Base-by-base conservation (phyloP, 2,113 vertebrate species). In the Ellobius talpinus region DNA sequence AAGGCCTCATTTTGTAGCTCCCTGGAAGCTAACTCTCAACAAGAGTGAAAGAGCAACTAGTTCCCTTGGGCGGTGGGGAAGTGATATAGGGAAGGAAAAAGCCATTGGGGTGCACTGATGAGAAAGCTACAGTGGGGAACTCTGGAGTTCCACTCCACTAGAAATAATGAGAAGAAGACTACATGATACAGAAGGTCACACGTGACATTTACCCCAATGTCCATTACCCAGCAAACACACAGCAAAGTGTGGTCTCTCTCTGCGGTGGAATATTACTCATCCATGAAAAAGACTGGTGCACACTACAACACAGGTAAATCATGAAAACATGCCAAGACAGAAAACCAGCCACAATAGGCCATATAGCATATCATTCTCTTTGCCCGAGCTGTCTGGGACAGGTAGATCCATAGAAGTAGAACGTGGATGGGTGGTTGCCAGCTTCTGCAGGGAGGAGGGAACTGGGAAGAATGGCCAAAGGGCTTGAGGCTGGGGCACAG, bases 311-410 rank as follows among this genome's bases (percentile, higher is more conserved):
- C 2, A 7, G 70, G 29, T 2, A 31, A 88, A 19, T 11, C 23
- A 33, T 45, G 63, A 21, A 72, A 72, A 70, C n/a, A 86, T 0
- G 23, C 76, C 29, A 42, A 29, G 39, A n/a, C 42, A 19, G 81
- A 70, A 24, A 86, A 19, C 61, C 72, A 23, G 86, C 31, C 81
- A 8, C 29, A 21, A 0, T 7, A 36, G 39, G 52, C 11, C 33
- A 31, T 11, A 0, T 0, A 2, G 6, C 5, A 17, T 9, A 2
- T 0, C 9, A 7, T 55, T 45, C 63, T n/a, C 31, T 39, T 91
- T 47, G 17, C 23, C 10, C 3, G 58, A 72, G 81, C 45, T n/a
- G 16, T 26, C 72, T 13, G 21, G 29, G 45, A 73, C 0, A 87
- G 50, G 42, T 13, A 72, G n/a, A 42, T 61, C n/a, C 86, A 14